Conservation (phyloP, 2,797 vertebrate species). For the Pterois miles region DNA sequence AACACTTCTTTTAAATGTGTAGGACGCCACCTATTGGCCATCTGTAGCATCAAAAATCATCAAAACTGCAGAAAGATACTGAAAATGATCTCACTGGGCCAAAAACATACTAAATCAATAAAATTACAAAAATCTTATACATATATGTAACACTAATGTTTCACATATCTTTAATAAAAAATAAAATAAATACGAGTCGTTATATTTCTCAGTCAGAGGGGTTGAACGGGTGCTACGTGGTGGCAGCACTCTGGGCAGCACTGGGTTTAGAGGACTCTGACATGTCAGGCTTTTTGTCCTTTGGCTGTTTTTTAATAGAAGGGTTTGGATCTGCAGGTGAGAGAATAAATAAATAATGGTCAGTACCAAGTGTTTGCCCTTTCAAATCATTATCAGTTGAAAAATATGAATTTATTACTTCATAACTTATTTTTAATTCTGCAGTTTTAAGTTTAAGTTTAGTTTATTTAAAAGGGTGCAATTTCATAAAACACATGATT, state of each 20-base stretch:
- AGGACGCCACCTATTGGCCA: background rate
- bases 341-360: background rate
- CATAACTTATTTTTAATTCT: too few relatives aligned
- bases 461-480: too few relatives aligned
- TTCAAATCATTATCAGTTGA: too few relatives aligned
- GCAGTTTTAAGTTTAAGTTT: too few relatives aligned
- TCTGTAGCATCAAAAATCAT: background rate
- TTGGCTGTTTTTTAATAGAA: conserved; percentile 41
- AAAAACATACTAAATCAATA: background rate
- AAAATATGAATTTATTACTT: too few relatives aligned
- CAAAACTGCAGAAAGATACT: background rate
- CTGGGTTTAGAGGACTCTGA: conserved; percentile 26
- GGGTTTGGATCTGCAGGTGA: conserved; percentile 39
- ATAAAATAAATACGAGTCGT: background rate
- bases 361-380: background rate
- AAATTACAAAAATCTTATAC: background rate
- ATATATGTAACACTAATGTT: background rate
- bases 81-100: conserved; percentile 12
- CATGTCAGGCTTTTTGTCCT: conserved; percentile 7
- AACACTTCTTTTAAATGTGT: background rate
- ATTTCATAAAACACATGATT: too few relatives aligned
- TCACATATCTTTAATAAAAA: background rate
- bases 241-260: conserved; percentile 3
- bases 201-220: background rate
- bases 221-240: background rate